Percentiles rank a stretch among this genome's conserved stretches.
Evolutionary conservation across 2,888 invertebrate genomes (phyloP).

Genomic region (Perdita meconis): DNA sequence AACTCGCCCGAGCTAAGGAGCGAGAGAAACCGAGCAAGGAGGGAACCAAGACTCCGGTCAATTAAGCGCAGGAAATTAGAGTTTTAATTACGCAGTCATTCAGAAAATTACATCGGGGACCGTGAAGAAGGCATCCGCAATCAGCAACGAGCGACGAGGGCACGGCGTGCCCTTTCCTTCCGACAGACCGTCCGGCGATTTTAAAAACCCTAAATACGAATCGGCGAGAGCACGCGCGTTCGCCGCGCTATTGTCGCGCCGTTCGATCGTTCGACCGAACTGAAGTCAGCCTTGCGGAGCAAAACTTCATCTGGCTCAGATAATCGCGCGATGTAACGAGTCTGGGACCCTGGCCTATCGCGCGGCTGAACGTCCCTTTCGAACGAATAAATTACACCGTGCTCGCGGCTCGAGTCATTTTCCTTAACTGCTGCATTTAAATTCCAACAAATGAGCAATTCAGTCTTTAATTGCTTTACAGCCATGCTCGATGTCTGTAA

Average conservation of each 20-base stretch:
- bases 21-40: slow-evolving; percentile 61
- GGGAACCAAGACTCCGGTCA: slow-evolving; percentile 83
- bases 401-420: slow-evolving; percentile 21
- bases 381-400: slow-evolving; percentile 39
- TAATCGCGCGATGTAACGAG: not conserved
- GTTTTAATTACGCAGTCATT: slow-evolving; percentile 85
- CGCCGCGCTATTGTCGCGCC: not conserved
- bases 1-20: slow-evolving; percentile 45
- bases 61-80: slow-evolving; percentile 85
- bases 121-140: slow-evolving; percentile 80
- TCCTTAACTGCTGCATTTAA: slow-evolving; percentile 48
- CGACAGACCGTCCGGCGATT: slow-evolving; percentile 51
- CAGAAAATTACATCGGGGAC: slow-evolving; percentile 84
- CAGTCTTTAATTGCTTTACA: slow-evolving; percentile 41
- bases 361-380: not conserved
- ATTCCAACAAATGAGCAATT: slow-evolving; percentile 48
- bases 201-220: slow-evolving; percentile 47
- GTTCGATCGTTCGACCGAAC: slow-evolving; percentile 6
- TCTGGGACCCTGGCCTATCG: not conserved
- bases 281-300: not conserved
- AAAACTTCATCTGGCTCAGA: not conserved
- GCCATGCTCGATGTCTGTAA: slow-evolving; percentile 33
- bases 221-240: slow-evolving; percentile 4
- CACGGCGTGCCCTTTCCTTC: slow-evolving; percentile 54
- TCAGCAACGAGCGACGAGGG: slow-evolving; percentile 65